A percentile compares a stretch with the other conserved stretches of the same genome.
Evolutionary conservation across 2,888 invertebrate genomes (phyloP).

Genomic region (Chymomyza fuscimana): DNA sequence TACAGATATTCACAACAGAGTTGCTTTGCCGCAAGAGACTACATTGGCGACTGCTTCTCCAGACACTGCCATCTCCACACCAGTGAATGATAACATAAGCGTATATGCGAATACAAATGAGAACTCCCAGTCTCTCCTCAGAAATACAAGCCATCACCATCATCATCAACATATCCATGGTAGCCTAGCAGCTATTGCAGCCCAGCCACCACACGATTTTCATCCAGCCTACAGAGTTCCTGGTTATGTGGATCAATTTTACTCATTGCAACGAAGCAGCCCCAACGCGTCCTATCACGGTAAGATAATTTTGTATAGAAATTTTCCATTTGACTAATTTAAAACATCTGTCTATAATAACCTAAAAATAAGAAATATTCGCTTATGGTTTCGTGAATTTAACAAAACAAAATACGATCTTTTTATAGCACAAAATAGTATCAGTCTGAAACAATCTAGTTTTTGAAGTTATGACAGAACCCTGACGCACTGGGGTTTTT

Average conservation of each 20-base stretch:
- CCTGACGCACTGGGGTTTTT: too few relatives aligned
- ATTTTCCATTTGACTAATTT: constrained; percentile 79
- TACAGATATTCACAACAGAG: constrained; percentile 61
- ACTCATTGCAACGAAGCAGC: constrained; percentile 85
- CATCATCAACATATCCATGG: constrained; percentile 56
- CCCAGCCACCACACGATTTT: constrained; percentile 81
- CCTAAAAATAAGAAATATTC: background rate
- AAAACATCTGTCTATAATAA: constrained; percentile 56
- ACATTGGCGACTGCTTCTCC: constrained; percentile 26
- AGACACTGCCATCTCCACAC: constrained; percentile 23
- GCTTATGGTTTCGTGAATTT: too few relatives aligned
- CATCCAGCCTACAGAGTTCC: constrained; percentile 87
- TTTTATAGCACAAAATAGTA: too few relatives aligned
- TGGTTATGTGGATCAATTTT: constrained; percentile 89
- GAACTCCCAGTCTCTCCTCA: constrained; percentile 21
- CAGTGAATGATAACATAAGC: constrained; percentile 12
- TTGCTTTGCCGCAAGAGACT: constrained; percentile 16
- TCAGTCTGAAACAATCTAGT: too few relatives aligned
- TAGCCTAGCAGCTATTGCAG: constrained; percentile 79
- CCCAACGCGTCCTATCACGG: constrained; percentile 86
- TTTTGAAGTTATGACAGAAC: too few relatives aligned
- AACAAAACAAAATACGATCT: too few relatives aligned
- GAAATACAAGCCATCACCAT: constrained; percentile 48
- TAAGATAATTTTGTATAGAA: constrained; percentile 75
- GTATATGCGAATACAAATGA: constrained; percentile 2